These are phyloP conservation scores for Salarias fasciatus DNA, from an alignment of 2,797 vertebrate species.

Conservation along the genomic window DNA sequence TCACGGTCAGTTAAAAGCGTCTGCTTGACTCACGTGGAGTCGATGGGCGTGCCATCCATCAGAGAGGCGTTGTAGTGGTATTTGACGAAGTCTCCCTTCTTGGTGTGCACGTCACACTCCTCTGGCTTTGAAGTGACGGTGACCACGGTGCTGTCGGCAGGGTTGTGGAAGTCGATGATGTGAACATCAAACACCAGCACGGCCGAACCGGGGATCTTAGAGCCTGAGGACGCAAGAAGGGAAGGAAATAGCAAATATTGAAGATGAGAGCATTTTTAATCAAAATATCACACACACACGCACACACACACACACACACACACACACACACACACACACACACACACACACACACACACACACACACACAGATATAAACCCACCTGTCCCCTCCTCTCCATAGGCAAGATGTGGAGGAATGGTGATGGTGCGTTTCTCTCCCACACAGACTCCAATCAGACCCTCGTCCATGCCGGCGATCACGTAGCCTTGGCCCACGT, in stretches of 20 bases:
- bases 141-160: slow-evolving; percentile 86
- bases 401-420: slow-evolving; percentile 96
- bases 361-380: slow-evolving; percentile 20
- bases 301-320: no score
- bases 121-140: slow-evolving; percentile 85
- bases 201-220: slow-evolving; percentile 95
- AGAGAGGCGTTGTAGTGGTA: slow-evolving; percentile 97
- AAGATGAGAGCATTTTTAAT: slow-evolving; percentile 45
- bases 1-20: background rate
- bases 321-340: no score
- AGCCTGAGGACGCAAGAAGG: slow-evolving; percentile 58
- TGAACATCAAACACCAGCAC: slow-evolving; percentile 95
- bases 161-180: slow-evolving; percentile 97
- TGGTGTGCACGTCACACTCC: slow-evolving; percentile 85
- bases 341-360: no score
- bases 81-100: slow-evolving; percentile 96
- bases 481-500: slow-evolving; percentile 93
- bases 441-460: slow-evolving; percentile 91
- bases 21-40: slow-evolving; percentile 89
- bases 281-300: background rate
- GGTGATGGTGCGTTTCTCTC: slow-evolving; percentile 90
- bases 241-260: slow-evolving; percentile 43
- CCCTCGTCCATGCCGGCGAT: slow-evolving; percentile 97
- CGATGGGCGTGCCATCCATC: slow-evolving; percentile 91
- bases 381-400: slow-evolving; percentile 97